Percentiles rank a stretch among this genome's conserved stretches.
Evolutionary conservation across 2,797 vertebrate genomes (phyloP).

Genomic region (Mormyrus proboscirostris): DNA sequence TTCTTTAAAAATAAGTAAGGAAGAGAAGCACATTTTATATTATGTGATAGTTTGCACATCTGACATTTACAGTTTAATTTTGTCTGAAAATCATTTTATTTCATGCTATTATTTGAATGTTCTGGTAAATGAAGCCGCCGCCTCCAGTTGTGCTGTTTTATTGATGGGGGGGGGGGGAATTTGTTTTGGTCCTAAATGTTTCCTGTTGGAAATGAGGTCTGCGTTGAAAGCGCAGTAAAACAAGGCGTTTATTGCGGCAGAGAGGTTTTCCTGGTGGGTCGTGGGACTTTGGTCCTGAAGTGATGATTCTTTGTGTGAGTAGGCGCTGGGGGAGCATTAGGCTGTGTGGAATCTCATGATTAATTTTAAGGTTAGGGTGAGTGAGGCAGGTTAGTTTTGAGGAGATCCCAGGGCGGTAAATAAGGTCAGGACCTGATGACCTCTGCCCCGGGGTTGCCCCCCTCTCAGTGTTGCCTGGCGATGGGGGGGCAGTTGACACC

Average conservation of each 20-base stretch:
- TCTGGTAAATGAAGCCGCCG: neutral
- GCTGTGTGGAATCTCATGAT: neutral
- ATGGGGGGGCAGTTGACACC: constrained; percentile 48
- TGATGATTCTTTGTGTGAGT: neutral
- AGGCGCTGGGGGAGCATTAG: neutral
- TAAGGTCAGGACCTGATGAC: neutral
- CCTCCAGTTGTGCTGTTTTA: neutral
- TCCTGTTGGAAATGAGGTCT: neutral
- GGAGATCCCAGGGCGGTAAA: neutral
- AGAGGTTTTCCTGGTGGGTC: neutral
- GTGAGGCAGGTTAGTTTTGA: constrained; percentile 47
- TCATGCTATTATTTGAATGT: neutral
- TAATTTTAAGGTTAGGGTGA: neutral
- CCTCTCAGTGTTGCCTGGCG: constrained; percentile 52
- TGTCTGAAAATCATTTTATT: neutral
- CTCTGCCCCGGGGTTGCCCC: constrained; percentile 49
- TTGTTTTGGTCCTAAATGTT: neutral
- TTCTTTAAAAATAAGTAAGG: neutral
- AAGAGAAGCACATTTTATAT: neutral
- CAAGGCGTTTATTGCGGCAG: neutral
- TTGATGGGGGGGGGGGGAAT: neutral
- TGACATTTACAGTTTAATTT: neutral
- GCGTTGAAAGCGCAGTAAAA: neutral
- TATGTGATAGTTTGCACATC: neutral
- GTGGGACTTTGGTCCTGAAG: neutral